Base-by-base conservation (phyloP, 2,113 vertebrate species). In the Cyprinodon variegatus region DNA sequence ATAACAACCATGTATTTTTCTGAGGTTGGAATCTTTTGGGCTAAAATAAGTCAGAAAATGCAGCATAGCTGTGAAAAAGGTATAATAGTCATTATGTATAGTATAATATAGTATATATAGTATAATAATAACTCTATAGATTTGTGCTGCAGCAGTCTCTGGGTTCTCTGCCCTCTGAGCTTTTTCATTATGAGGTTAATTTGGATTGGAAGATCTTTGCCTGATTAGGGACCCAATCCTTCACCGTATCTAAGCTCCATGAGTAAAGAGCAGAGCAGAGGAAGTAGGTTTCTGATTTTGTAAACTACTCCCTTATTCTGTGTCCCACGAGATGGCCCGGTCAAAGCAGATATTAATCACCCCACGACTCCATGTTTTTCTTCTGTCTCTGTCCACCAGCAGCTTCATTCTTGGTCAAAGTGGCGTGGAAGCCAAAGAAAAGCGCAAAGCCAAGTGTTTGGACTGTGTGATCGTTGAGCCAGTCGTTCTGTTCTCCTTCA, bases 341-440 rank as follows among this genome's bases (percentile, higher is more conserved):
- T 78, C 66, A 73, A 76, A 83, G 77, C 59, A 12, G 8, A 50
- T 60, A 65, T 65, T 60, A 48, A 46, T 77, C 43, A 37, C n/a
- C 60, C 46, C 72, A 41, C 45, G 59, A 10, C 65, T 78, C 70
- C 36, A 39, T 71, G 29, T 83, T 59, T 83, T 74, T 78, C 53
- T 68, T 3, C 9, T 11, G 41, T 86, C 77, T 80, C 75, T 75
- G 82, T 81, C 80, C 82, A 68, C 84, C 84, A 67, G 64, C 64
- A 80, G 82, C 77, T 76, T 73, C 72, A 77, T 78, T 60, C 9
- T 57, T 14, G 41, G 11, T 2, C 41, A 65, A 69, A 74, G 71
- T 50, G 10, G 4, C 62, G 5, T 36, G 0, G 40, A 65, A n/a
- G 70, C 77, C 72, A 82, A 61, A 15, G 4, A 37, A 46, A 40